Conservation (phyloP, 2,797 vertebrate species). For the Octomys mimax region DNA sequence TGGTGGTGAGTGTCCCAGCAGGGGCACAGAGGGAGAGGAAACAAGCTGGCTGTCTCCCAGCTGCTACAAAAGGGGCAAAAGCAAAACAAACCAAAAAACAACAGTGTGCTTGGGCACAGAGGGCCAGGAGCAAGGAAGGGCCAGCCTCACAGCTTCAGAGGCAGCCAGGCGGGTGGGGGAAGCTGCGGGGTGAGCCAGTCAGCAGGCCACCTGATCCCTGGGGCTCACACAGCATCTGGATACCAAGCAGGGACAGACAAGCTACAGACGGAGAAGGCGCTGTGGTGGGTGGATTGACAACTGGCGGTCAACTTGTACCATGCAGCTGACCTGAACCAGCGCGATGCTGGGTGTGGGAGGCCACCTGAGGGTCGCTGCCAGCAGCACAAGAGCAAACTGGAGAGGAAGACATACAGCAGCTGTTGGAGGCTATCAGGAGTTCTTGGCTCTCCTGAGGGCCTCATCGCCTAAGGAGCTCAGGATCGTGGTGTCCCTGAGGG, state of each 20-base stretch:
- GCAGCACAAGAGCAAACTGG: too few relatives aligned
- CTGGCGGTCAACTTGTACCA: too few relatives aligned
- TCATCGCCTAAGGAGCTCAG: too few relatives aligned
- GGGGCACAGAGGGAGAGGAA: not conserved
- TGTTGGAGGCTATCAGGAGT: too few relatives aligned
- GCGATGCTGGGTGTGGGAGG: too few relatives aligned
- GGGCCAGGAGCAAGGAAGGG: not conserved
- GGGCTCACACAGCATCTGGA: not conserved
- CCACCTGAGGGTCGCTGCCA: too few relatives aligned
- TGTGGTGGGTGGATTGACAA: too few relatives aligned
- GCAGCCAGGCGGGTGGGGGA: fast-evolving
- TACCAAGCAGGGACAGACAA: not conserved
- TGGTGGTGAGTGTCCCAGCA: not conserved
- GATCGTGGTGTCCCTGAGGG: too few relatives aligned
- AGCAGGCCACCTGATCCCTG: fast-evolving
- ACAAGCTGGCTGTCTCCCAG: not conserved
- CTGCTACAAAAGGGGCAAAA: not conserved
- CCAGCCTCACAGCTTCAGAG: too few relatives aligned
- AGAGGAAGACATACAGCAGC: too few relatives aligned
- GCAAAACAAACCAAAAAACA: not conserved
- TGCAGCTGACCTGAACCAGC: too few relatives aligned
- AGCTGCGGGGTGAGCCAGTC: not conserved
- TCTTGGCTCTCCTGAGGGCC: too few relatives aligned
- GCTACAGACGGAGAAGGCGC: not conserved
- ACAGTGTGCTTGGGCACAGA: not conserved